Base-by-base conservation (phyloP, 2,888 invertebrate genomes). In the Apantesis nais region DNA sequence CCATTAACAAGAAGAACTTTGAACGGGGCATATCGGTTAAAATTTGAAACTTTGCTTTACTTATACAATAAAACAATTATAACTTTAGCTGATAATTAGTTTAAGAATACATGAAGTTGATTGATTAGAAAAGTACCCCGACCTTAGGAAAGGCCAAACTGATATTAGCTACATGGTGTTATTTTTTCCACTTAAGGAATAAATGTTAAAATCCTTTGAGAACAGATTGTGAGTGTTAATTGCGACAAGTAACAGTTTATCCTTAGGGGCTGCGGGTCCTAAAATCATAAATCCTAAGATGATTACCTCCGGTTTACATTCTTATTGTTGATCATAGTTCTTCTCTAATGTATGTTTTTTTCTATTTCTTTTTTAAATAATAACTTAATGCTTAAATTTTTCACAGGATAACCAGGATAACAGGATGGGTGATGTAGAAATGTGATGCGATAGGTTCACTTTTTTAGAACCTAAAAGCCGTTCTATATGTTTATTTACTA, bases 1-100 rank as follows among this genome's bases (percentile, higher is more conserved):
- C 25, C 61, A 37, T 55, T 62, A 44, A 71, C 19, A 70, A 66
- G 66, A 34, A 37, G 37, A 48, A 60, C 41, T 48, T 44, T 60
- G 25, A 62, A 60, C 12, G 55, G 19, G n/a, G 63, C 44, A 48
- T 25, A 61, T 37, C 34, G 14, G 19, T 16, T 8, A 37, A 60
- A 60, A 48, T 64, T 34, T 22, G 48, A 4, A n/a, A 44, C 48
- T 34, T 48, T 31, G 7, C 39, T 9, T 52, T 66, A 25, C 55
- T 44, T 48, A n/a, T 48, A 52, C 16, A 44, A 58, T 37, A 14
- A 14, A 5, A 58, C 29, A 58, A 16, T 58, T 3, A 7, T 7
- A 7, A 58, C 55, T 52, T n/a, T 52, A n/a, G 29, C 16, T 14
- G 29, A 16, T 58, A 7, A 16, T 58, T 16, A 14, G 2, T 58